Evolutionary conservation across 2,888 invertebrate species (phyloP).

Genomic region (Brenthis daphne): DNA sequence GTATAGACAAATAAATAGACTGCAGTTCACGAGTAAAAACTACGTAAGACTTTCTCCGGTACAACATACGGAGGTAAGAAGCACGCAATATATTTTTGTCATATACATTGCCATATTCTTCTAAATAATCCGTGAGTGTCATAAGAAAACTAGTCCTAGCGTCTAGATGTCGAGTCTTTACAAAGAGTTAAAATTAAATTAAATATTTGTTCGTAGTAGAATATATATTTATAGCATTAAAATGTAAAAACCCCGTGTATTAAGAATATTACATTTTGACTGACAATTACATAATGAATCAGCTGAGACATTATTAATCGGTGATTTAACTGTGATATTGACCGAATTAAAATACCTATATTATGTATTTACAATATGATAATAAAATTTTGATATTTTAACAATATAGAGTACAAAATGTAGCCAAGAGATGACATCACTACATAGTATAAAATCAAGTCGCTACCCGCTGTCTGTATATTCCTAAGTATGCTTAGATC

Average conservation of each 20-base stretch:
- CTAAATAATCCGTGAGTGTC: not conserved
- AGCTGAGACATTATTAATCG: no score
- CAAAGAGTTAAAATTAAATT: slow-evolving; percentile 1
- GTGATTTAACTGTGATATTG: no score
- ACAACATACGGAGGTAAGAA: not conserved
- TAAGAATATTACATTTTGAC: no score
- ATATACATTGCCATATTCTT: slow-evolving; percentile 9
- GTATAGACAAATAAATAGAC: no score
- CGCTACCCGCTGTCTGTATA: no score
- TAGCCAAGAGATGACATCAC: not conserved
- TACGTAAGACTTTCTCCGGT: not conserved
- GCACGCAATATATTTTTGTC: not conserved
- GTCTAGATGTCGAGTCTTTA: slow-evolving; percentile 12
- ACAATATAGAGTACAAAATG: not conserved
- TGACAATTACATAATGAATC: no score
- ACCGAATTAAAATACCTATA: no score
- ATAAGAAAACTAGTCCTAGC: slow-evolving; percentile 16
- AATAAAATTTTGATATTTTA: not conserved
- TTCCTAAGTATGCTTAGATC: no score
- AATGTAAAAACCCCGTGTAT: no score
- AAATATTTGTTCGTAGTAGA: slow-evolving; percentile 6
- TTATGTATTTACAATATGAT: no score
- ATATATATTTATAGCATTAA: not conserved
- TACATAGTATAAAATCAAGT: no score
- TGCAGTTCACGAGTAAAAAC: not conserved